Base-by-base conservation (phyloP, 2,888 invertebrate genomes). In the Lasius platythorax region DNA sequence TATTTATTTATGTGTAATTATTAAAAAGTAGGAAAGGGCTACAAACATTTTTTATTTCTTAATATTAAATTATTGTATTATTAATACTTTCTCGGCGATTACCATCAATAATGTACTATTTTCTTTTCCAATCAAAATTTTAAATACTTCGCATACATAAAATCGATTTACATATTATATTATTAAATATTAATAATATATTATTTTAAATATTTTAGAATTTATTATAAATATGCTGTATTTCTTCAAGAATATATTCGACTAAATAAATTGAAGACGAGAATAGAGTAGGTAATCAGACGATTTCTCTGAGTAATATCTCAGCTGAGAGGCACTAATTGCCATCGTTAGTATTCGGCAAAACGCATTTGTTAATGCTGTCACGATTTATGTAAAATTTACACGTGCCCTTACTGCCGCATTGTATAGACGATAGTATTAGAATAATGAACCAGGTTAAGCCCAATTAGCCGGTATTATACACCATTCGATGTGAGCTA, bases 391-490 rank as follows among this genome's bases (percentile, higher is more conserved):
- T 56, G 72, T 66, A 70, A 76, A 61, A 68, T 63, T 83, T 18
- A 67, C 46, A 37, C 43, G 30, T 18, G n/a, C n/a, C n/a, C 63
- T 46, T 56, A 56, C 33, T 74, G 72, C 67, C 43, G 58, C 18
- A 63, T 72, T 78, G 46, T 67, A 12, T n/a, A 30, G 15, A 56
- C 67, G 37, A 67, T 40, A 5, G 28, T 79, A 70, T 87, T 83
- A 79, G 61, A 72, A 58, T 66, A 85, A 82, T 70, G 81, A 67
- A 23, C 15, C 64, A 46, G 58, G 81, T 78, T 82, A 76, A 74
- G 43, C 46, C 33, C 84, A 85, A 88, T 78, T 66, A 78, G 50
- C n/a, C 50, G 43, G 15, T 76, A 82, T 87, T 58, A 75, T 50
- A n/a, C 33, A 9, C 30, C 61, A 50, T 86, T 83, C 76, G 73